Conservation (phyloP, 2,113 vertebrate genomes). For the Megalops atlanticus region DNA sequence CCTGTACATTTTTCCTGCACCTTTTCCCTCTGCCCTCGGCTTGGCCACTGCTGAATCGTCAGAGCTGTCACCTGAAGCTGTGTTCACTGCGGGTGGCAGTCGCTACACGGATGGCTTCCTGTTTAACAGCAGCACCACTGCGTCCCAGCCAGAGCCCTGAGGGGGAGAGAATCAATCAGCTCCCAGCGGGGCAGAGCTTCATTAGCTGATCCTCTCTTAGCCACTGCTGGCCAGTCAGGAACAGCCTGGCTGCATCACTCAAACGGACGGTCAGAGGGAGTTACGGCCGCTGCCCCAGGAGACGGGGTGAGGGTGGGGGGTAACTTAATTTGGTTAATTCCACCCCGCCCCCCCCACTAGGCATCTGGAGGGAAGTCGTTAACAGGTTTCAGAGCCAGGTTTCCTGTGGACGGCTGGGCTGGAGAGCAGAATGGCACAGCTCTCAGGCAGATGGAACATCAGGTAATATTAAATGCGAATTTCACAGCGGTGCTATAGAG, state of each 20-base stretch:
- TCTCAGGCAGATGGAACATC: constrained; percentile 13
- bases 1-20: too few species aligned
- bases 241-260: background rate
- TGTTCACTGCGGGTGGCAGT: background rate
- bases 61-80: background rate
- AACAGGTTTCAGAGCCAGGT: constrained; percentile 1
- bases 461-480: background rate
- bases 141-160: background rate
- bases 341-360: background rate
- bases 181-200: constrained; percentile 10
- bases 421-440: background rate
- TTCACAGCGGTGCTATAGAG: background rate
- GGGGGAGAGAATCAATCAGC: constrained; percentile 13
- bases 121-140: background rate
- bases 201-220: constrained; percentile 14
- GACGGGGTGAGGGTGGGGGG: background rate
- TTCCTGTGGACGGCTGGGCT: background rate
- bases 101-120: background rate
- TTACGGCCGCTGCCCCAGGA: background rate
- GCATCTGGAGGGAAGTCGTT: background rate
- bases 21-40: too few species aligned
- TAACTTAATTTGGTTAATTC: constrained; percentile 4
- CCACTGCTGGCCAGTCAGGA: too few species aligned
- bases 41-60: background rate
- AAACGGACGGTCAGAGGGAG: background rate